Percentiles rank a stretch among this genome's conserved stretches.
Evolutionary conservation across 2,113 vertebrate species (phyloP).

Genomic region (Parus major): DNA sequence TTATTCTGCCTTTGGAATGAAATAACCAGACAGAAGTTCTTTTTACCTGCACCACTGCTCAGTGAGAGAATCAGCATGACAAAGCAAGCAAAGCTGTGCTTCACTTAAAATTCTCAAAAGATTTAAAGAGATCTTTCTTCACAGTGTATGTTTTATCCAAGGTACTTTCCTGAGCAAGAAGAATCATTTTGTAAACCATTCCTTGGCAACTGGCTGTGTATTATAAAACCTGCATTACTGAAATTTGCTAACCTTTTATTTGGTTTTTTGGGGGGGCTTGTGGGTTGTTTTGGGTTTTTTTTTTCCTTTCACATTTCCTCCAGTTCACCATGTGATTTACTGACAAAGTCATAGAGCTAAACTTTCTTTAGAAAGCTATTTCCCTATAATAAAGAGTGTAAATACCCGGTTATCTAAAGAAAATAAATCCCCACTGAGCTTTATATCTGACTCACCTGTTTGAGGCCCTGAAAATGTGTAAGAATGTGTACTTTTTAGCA

Average conservation of each 20-base stretch:
- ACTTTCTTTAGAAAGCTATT: neutral
- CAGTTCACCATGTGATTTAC: neutral
- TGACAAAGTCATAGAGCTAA: neutral
- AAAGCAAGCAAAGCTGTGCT: neutral
- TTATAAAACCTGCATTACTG: neutral
- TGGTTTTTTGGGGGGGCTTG: neutral
- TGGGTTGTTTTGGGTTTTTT: neutral
- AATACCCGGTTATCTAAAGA: neutral
- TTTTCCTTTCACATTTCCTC: neutral
- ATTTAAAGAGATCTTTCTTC: neutral
- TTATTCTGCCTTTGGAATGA: neutral
- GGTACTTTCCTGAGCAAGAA: neutral
- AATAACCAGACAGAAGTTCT: neutral
- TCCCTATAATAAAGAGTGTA: neutral
- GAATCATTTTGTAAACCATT: neutral
- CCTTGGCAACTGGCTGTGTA: neutral
- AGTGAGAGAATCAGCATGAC: neutral
- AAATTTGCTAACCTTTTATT: neutral
- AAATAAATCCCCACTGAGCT: neutral
- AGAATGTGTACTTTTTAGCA: neutral
- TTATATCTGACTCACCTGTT: neutral
- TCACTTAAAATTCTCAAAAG: neutral
- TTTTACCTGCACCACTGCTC: neutral
- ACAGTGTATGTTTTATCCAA: neutral
- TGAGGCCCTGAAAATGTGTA: neutral